These are phyloP conservation scores for Magallana angulata DNA, from an alignment of 1,140 invertebrate genomes.

Conservation along the genomic window DNA sequence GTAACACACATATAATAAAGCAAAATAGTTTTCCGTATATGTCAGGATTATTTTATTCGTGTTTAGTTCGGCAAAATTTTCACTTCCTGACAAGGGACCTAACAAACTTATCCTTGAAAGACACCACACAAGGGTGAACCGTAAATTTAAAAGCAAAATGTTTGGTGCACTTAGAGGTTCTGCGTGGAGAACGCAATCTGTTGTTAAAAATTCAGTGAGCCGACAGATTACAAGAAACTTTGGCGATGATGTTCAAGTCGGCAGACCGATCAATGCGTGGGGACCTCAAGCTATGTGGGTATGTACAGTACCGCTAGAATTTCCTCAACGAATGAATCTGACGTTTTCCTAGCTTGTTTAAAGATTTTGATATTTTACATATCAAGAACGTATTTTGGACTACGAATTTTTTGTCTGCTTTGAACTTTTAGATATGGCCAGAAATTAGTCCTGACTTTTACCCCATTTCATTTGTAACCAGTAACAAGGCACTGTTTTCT, in stretches of 20 bases:
- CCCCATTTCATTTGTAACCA: no score
- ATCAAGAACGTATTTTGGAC: no score
- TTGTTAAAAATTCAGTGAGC: neutral
- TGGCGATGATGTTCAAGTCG: conserved; percentile 10
- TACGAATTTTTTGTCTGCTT: no score
- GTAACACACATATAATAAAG: no score
- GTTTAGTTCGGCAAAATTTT: no score
- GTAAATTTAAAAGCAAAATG: neutral
- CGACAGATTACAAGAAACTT: conserved; percentile 1
- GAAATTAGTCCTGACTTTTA: no score
- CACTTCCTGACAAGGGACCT: neutral
- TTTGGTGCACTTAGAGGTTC: neutral
- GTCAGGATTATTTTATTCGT: no score
- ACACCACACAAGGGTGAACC: neutral
- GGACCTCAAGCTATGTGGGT: conserved; percentile 8
- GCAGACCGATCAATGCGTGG: neutral
- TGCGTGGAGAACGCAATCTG: neutral
- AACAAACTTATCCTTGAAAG: neutral
- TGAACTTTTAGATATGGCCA: no score
- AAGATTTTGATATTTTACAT: no score
- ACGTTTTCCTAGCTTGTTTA: no score
- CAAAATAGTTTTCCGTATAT: no score
- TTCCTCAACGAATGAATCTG: neutral
- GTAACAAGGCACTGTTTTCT: no score
- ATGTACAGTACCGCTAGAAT: neutral